Evolutionary conservation across 1,140 invertebrate genomes (phyloP), one percentile per base, ranked within the genome.

Genomic region (Brachionus koreanus): DNA sequence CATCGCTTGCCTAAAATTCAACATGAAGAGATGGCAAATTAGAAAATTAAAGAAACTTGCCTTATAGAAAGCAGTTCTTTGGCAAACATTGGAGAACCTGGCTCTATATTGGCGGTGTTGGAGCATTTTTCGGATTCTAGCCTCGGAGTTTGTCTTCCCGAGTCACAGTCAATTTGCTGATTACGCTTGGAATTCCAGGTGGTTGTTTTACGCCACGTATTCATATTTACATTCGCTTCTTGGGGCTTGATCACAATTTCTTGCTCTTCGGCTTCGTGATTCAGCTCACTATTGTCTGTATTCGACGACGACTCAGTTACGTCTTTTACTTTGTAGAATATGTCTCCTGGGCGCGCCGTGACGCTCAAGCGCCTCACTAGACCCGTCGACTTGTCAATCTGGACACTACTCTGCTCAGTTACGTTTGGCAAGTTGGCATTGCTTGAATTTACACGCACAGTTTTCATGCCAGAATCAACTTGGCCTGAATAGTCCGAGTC

Each of bases 251-350:
- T 65, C 0, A 79, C 37, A 12, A 65, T 74, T 16, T 57, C 76
- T 65, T 79, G 49, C 16, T 79, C 76, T n/a, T 39, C 33, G 57
- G 35, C 43, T 25, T 65, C 76, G 16, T 57, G 46, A 23, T 23
- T 77, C 3, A 16, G 6, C 9, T 72, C 75, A 12, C n/a, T 29
- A 33, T 39, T 39, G 29, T 79, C 76, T n/a, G 76, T 79, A 16
- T 49, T 79, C 29, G 76, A 79, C 29, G 33, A 79, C 16, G 23
- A 61, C 35, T 79, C 76, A 19, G 76, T 79, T 13, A 79, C 76
- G 33, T 79, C 76, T 65, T 79, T 79, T 7, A 79, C 76, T 37
- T 79, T 79, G n/a, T 79, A 79, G 23, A 79, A 79, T 39, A 79
- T 79, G 39, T 79, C 76, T 25, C 76, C 76, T 6, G 76, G 76